A percentile compares a stretch with the other conserved stretches of the same genome.
Conservation (phyloP, 2,797 vertebrate species). For the Heliangelus exortis region DNA sequence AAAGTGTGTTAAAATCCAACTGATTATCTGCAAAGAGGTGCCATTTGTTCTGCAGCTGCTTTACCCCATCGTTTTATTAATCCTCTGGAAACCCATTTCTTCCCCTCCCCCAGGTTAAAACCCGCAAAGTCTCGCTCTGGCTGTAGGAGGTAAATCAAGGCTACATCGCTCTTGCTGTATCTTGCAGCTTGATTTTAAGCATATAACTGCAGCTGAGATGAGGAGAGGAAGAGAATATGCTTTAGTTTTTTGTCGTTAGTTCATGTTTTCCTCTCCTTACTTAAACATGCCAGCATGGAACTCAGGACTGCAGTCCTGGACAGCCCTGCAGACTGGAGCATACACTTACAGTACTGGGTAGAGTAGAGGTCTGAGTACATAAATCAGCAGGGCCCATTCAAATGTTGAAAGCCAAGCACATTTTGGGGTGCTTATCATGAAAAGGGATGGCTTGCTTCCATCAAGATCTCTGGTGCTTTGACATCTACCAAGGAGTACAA, state of each 20-base stretch:
- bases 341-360: not conserved
- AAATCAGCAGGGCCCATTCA: not conserved
- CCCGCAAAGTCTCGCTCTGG: not conserved
- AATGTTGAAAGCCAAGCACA: not conserved
- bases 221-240: not conserved
- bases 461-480: not conserved
- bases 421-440: not conserved
- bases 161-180: not conserved
- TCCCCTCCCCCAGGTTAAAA: slow-evolving; percentile 26
- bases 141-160: not conserved
- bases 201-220: not conserved
- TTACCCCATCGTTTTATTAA: not conserved
- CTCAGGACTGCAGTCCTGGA: accelerated
- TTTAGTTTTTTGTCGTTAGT: not conserved
- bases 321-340: not conserved
- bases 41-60: slow-evolving; percentile 7
- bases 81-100: slow-evolving; percentile 29
- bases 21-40: not conserved
- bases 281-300: not conserved
- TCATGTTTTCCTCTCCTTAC: not conserved
- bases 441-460: not conserved
- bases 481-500: not conserved
- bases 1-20: not conserved
- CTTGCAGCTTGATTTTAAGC: not conserved
- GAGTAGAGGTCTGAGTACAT: not conserved